Evolutionary conservation across 92 coral and sea anemone species (phyloP).

Genomic region (Phenganax subtilis): DNA sequence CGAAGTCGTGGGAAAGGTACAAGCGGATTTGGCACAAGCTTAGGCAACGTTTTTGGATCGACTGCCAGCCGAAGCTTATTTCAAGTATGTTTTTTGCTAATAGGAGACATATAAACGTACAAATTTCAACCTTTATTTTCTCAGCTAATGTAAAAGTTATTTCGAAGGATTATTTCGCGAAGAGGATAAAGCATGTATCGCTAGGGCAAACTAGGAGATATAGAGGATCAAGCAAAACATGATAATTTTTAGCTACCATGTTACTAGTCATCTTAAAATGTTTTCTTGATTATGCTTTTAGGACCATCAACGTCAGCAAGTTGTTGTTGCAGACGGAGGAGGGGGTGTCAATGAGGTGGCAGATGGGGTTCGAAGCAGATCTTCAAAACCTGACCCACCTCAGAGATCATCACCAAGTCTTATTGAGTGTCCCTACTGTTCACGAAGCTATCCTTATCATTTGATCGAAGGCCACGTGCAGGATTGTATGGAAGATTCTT

Average conservation of each 20-base stretch:
- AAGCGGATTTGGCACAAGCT: not conserved
- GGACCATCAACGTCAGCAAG: not conserved
- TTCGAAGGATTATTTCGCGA: too few species aligned
- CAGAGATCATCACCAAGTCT: conserved; percentile 41
- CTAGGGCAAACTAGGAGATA: too few species aligned
- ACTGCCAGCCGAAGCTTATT: conserved; percentile 5
- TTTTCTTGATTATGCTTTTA: not conserved
- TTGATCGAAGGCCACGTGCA: conserved; percentile 67
- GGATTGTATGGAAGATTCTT: conserved; percentile 60
- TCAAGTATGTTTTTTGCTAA: not conserved
- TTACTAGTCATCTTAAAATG: too few species aligned
- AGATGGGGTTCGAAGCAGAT: conserved; percentile 28
- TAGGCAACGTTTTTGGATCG: not conserved
- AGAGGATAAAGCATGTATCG: too few species aligned
- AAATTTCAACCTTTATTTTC: not conserved
- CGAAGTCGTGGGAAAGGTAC: too few species aligned
- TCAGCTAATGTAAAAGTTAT: not conserved
- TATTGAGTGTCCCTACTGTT: conserved; percentile 65
- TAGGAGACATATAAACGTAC: not conserved
- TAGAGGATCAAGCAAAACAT: too few species aligned
- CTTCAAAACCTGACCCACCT: conserved; percentile 34
- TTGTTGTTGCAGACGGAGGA: not conserved
- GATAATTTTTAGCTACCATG: too few species aligned
- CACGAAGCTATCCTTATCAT: conserved; percentile 61
- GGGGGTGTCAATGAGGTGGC: conserved; percentile 40